Conservation (phyloP, 2,797 vertebrate species). For the Okamejei kenojei region DNA sequence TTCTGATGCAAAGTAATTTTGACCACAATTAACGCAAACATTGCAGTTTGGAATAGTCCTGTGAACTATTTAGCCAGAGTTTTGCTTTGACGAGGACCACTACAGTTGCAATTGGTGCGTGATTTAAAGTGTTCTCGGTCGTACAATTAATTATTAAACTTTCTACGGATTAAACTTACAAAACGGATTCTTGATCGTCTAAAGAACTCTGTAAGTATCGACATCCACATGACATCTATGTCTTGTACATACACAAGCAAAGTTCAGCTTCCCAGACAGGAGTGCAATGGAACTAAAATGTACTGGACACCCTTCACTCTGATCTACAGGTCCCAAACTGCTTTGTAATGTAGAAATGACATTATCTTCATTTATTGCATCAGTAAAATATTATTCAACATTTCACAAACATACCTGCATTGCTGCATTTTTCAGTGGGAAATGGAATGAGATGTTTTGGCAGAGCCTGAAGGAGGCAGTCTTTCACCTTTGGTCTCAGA, state of each 20-base stretch:
- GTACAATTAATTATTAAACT: neutral
- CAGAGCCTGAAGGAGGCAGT: neutral
- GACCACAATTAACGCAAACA: conserved; percentile 14
- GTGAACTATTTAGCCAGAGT: neutral
- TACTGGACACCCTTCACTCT: neutral
- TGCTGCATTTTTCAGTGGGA: neutral
- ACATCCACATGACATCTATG: neutral
- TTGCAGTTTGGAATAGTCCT: neutral
- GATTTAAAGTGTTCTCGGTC: neutral
- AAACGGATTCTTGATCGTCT: neutral
- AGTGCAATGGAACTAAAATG: neutral
- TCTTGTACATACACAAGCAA: neutral
- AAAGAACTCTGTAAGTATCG: neutral
- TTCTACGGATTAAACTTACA: too few species aligned
- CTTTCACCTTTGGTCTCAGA: neutral
- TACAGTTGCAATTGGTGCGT: neutral
- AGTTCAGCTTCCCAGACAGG: neutral
- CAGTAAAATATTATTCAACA: neutral
- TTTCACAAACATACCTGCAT: neutral
- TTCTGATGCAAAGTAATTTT: conserved; percentile 25
- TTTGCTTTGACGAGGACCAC: neutral
- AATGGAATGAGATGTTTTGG: neutral
- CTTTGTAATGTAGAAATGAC: neutral
- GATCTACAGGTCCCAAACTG: neutral
- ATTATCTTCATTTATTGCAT: neutral